Evolutionary conservation across 37 sponge, comb jelly and placozoan species (phyloP), one percentile per base, ranked within the genome.

Genomic region (Eunapius fragilis): DNA sequence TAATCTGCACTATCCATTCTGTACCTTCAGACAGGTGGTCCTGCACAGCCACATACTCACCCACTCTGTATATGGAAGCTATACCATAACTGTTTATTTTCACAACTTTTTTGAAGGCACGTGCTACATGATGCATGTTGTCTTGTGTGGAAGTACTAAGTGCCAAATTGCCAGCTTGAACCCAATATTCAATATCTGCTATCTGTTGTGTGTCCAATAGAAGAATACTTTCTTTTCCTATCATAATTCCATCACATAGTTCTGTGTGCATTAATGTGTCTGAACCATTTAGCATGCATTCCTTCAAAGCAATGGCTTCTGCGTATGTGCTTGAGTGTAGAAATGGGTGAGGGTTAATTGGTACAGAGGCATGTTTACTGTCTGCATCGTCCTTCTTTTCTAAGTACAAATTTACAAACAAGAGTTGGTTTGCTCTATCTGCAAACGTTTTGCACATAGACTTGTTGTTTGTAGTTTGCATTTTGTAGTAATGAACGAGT

Each of bases 381-480:
- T 30, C 31, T 19, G 27, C 14, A 9, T 11, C 27, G 5, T 30
- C 28, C 14, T 35, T 36, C 22, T 6, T 36, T 76, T 80, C 80
- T 33, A 79, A 27, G 30, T 79, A 79, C 12, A 48, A 30, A 30
- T 13, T 25, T 27, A 79, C 69, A 35, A 80, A 80, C 24, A 68
- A 33, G 13, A 80, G 80, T 33, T 78, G 80, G 31, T 27, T 19
- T 31, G 80, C 80, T 30, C 69, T 50, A 28, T 80, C 69, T 24
- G 80, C 69, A 23, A 67, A 80, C 5, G 80, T 80, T n/a, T 80
- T 80, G 69, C 69, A 80, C 33, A 80, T 31, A 2, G 80, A 31
- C 30, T 30, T 67, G 31, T 31, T 80, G 80, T 80, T 80, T 2
- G 69, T 80, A 12, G 80, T 80, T 31, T 80, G 80, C 23, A 68